Conservation (phyloP, 2,113 vertebrate species). For the Pipa parva region DNA sequence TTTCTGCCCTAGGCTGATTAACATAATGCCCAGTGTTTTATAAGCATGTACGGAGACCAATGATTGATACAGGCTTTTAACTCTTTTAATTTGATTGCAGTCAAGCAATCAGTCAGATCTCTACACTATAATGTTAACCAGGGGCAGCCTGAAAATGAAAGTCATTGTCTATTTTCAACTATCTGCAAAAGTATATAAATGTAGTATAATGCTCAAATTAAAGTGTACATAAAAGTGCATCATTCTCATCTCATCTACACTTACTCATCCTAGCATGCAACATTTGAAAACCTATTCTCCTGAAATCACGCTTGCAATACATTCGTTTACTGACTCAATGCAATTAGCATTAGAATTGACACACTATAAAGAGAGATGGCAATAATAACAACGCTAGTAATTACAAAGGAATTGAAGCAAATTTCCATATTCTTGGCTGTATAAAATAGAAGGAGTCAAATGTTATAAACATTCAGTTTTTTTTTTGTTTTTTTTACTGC, state of each 20-base stretch:
- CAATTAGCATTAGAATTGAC: neutral
- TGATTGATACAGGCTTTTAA: constrained; percentile 41
- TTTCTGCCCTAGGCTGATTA: constrained; percentile 50
- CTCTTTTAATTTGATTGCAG: constrained; percentile 53
- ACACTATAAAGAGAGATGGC: neutral
- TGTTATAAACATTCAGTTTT: too few species aligned
- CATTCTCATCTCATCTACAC: too few species aligned
- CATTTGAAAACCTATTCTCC: neutral
- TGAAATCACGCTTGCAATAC: neutral
- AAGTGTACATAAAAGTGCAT: too few species aligned
- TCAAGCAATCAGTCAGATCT: constrained; percentile 42
- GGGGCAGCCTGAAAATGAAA: neutral
- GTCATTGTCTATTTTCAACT: too few species aligned
- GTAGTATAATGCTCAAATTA: too few species aligned
- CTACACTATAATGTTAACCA: constrained; percentile 13
- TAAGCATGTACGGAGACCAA: constrained; percentile 22
- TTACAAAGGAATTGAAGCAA: neutral
- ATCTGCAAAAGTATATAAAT: too few species aligned
- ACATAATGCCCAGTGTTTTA: constrained; percentile 21
- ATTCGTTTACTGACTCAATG: neutral
- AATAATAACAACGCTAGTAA: neutral
- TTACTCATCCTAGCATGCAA: neutral
- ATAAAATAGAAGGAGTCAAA: too few species aligned
- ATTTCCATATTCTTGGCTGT: neutral
- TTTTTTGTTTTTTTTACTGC: too few species aligned